Evolutionary conservation across 2,888 invertebrate species (phyloP).

Genomic region (Ceramica pisi): DNA sequence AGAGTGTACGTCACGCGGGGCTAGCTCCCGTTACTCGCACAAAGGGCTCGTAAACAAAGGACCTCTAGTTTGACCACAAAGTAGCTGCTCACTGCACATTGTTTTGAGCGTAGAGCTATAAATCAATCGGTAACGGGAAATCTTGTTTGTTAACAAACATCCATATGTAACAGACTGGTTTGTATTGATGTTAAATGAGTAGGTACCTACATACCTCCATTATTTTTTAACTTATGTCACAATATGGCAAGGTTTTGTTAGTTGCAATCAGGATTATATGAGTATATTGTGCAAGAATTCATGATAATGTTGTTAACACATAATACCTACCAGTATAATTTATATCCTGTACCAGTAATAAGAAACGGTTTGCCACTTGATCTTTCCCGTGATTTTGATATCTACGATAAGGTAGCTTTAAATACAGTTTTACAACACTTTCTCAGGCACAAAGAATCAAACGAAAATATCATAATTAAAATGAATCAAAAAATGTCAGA

Average conservation of each 20-base stretch:
- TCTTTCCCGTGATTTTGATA: background rate
- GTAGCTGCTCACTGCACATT: constrained; percentile 82
- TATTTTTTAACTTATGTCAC: constrained; percentile 27
- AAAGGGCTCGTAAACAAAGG: constrained; percentile 82
- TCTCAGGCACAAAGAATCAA: background rate
- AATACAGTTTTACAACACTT: background rate
- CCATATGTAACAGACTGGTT: constrained; percentile 48
- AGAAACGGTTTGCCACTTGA: background rate
- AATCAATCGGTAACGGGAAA: constrained; percentile 76
- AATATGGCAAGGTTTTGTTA: background rate
- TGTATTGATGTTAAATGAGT: constrained; percentile 30
- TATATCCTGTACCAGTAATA: too few species aligned
- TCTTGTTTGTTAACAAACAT: constrained; percentile 55
- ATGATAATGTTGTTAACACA: background rate
- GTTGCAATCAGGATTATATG: constrained; percentile 3
- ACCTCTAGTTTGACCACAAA: constrained; percentile 82
- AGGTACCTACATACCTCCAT: constrained; percentile 7
- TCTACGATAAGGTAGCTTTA: background rate
- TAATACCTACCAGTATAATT: background rate
- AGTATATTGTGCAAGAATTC: background rate
- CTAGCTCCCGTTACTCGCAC: constrained; percentile 82
- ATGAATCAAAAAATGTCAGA: constrained; percentile 53
- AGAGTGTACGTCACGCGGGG: constrained; percentile 76
- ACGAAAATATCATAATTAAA: constrained; percentile 19
- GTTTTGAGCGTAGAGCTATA: constrained; percentile 74